Conservation (phyloP, 2,113 vertebrate species). For the Ptyas mucosa region DNA sequence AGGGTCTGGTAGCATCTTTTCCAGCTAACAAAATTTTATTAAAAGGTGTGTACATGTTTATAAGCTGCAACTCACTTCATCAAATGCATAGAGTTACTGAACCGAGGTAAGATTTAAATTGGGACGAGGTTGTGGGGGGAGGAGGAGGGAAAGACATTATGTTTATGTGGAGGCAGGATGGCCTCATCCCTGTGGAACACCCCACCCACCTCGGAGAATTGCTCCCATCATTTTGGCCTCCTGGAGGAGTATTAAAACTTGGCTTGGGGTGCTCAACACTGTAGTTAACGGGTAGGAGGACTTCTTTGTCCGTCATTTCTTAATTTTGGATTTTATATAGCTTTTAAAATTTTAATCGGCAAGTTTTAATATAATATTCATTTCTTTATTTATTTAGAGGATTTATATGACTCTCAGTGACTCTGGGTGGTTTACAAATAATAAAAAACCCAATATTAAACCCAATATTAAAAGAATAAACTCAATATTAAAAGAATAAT, state of each 20-base stretch:
- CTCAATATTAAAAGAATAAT: too few relatives aligned
- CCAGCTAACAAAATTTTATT: background rate
- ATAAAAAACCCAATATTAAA: background rate
- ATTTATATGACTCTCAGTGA: background rate
- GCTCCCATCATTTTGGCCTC: background rate
- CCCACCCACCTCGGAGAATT: background rate
- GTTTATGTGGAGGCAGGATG: background rate
- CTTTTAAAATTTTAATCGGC: background rate
- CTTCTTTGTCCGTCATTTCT: background rate
- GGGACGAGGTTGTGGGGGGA: background rate
- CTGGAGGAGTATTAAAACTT: background rate
- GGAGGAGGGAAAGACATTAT: background rate
- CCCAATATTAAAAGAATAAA: background rate
- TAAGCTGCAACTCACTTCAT: background rate
- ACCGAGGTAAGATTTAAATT: background rate
- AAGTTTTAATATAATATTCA: background rate
- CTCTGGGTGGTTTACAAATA: background rate
- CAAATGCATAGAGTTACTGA: background rate
- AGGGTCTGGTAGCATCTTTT: background rate
- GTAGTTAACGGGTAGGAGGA: background rate
- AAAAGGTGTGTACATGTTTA: background rate
- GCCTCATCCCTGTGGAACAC: background rate
- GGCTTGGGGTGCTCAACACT: background rate
- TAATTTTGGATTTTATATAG: background rate
- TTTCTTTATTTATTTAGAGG: background rate